Evolutionary conservation across 2,797 vertebrate species (phyloP), one percentile per base, ranked within the genome.

Genomic region (Apogon talboti): DNA sequence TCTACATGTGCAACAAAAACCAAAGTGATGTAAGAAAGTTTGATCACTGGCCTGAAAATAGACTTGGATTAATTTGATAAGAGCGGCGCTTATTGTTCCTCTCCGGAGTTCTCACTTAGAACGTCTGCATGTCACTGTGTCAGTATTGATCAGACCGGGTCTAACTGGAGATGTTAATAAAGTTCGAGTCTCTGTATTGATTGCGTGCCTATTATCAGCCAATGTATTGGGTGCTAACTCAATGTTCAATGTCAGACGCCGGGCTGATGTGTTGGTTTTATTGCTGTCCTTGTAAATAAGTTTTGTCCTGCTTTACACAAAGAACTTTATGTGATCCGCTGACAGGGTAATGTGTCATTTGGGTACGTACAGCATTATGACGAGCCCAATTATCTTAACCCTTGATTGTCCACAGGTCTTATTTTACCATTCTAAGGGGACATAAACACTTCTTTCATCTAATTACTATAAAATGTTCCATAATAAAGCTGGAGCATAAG

Each of bases 101-200:
- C 63, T 66, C 48, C 33, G 19, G 33, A 52, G n/a, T 48, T 71
- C 48, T 64, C 35, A 76, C 54, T 65, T 41, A 45, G 47, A 66
- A 48, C 42, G 63, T 70, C 63, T 44, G 19, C 13, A 4, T 79
- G 71, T 74, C 63, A 62, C 12, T 45, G 42, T 48, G 65, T 77
- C 84, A 65, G 48, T 47, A 91, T 91, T 83, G 76, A 90, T 87
- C 71, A 2, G 35, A 9, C 47, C n/a, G 41, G 57, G 65, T 76
- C 71, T 84, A 85, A 87, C 71, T 74, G 71, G 57, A 81, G 79
- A 75, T 68, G 76, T 71, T 92, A 85, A 92, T 92, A 91, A 88
- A 88, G 79, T 84, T 78, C 4, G 38, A 76, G 65, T 76, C 66
- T 76, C 44, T 53, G 21, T 62, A 90, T 91, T 82, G 89, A 92